Evolutionary conservation across 2,888 invertebrate genomes (phyloP), one percentile per base, ranked within the genome.

Genomic region (Tineola bisselliella): DNA sequence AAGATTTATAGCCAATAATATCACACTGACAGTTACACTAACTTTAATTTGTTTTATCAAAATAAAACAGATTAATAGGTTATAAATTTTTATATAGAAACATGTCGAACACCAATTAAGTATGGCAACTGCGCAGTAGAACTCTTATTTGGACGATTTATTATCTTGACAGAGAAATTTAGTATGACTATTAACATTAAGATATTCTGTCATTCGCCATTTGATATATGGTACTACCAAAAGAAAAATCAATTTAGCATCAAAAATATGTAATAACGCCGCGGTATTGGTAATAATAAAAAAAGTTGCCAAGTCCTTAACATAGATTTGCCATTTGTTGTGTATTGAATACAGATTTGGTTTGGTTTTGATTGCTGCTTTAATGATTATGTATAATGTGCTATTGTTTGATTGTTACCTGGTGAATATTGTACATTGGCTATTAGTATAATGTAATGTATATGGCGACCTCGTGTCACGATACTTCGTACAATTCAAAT

Each of bases 301-400:
- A n/a, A 6, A 25, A 25, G 25, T 13, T 25, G 25, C 25, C 25
- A 25, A 25, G 25, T 52, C 52, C 5, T 56, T 56, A 56, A 30
- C 56, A 56, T 56, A 15, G 18, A 56, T 56, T 56, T 56, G n/a
- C n/a, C 25, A 56, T 56, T 56, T 19, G 56, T 6, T 19, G 56
- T 6, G 30, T 48, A 48, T 15, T 10, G 48, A 48, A 48, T 48
- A 48, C 48, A 48, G 15, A 48, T 48, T 6, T 48, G 18, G 48
- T 48, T 5, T 10, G 11, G 10, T 38, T 38, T 38, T 38, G 10
- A 38, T 3, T 8, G 10, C n/a, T n/a, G n/a, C n/a, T n/a, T n/a
- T 31, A 31, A 5, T 5, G 10, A 31, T 31, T 8, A 31, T 31
- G 10, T 31, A 31, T 31, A 31, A 31, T 31, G 10, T 31, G 10